Base-by-base conservation (phyloP, 2,113 vertebrate genomes). In the Syngnathus floridae region DNA sequence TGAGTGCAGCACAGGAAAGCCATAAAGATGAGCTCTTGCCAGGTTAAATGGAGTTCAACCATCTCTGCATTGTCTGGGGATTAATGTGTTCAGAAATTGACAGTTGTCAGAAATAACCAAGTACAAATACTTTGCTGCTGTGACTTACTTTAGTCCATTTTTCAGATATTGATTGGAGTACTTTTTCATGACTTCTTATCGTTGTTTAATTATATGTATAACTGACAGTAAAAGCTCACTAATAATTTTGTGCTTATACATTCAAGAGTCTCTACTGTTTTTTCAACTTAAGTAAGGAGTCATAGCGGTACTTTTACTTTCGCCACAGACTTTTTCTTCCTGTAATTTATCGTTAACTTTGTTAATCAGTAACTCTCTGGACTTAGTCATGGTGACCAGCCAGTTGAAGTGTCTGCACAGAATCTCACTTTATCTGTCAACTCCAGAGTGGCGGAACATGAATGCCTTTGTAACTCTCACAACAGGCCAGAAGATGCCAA, bases 401-500 rank as follows among this genome's bases (percentile, higher is more conserved):
- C 40, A 41, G 40, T 41, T 1, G 13, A 14, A 4, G 11, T 45
- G 13, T 16, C 43, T 14, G 43, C 13, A 45, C 43, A 46, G 22
- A n/a, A 19, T 9, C 26, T 48, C 37, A 19, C 43, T 61, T 41
- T 12, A n/a, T 69, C 46, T 0, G 0, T 66, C 72, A 70, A 71
- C 62, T 69, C 14, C 4, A 65, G 48, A 5, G 31, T 64, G 60
- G 8, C 21, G 57, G 52, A 79, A 69, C 65, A 91, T 91, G 90
- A 87, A 62, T 45, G 14, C 43, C 55, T 80, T 73, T n/a, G 56
- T 86, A 60, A 78, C 75, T 40, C 85, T 91, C 19, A 82, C 76
- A 0, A 74, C 83, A 1, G 87, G 86, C 64, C 84, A 87, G 77
- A 82, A 63, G 78, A 90, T 92, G 84, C 89, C 91, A 16, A 4